Percentiles rank a stretch among this genome's conserved stretches.
Conservation (phyloP, 2,797 vertebrate species). For the Falco peregrinus region DNA sequence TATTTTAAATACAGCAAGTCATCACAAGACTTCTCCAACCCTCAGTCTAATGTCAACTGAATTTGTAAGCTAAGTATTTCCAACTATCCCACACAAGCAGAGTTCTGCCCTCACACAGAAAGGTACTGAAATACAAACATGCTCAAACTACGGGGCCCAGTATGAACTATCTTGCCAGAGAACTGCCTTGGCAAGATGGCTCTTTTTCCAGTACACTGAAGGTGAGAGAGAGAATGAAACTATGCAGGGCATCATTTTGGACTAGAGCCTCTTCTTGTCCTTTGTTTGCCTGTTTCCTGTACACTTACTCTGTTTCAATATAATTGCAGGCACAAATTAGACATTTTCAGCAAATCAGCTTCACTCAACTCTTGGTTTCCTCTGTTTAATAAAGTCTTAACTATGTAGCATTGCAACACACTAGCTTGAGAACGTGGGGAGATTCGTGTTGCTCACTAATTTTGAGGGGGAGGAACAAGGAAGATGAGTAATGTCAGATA, state of each 20-base stretch:
- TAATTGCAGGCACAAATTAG: neutral
- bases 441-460: neutral
- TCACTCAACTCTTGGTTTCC: neutral
- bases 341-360: neutral
- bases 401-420: neutral
- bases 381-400: neutral
- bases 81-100: neutral
- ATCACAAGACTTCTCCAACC: neutral
- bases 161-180: neutral
- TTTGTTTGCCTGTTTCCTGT: neutral
- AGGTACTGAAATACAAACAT: neutral
- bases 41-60: neutral
- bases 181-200: neutral
- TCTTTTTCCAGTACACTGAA: neutral
- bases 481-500: neutral
- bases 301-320: neutral
- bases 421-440: neutral
- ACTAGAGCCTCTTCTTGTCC: slow-evolving; percentile 4
- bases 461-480: neutral
- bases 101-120: neutral
- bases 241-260: neutral
- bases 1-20: neutral
- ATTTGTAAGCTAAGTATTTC: neutral
- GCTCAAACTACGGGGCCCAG: neutral
- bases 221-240: neutral